Evolutionary conservation across 2,797 vertebrate genomes (phyloP), one percentile per base, ranked within the genome.

Genomic region (Aplochiton taeniatus): DNA sequence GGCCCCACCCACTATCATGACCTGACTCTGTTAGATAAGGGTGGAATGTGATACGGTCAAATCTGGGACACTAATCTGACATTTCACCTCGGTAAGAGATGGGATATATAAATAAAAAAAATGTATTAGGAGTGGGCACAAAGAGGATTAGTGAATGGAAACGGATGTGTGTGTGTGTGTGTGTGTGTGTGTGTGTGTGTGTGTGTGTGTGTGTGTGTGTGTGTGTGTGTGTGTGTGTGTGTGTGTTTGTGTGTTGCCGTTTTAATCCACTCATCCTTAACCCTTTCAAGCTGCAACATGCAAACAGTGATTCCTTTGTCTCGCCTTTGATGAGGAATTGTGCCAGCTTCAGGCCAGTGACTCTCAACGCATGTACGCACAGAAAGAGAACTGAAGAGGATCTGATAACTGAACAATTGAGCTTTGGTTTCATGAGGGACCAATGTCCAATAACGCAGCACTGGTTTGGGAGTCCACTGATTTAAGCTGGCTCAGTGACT

Each of bases 71-170:
- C 88, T 92, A 92, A 92, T 93, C 89, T 91, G 91, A 90, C 92
- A 91, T 92, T 92, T 93, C 86, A 90, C 90, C 90, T 91, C 85
- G 41, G 78, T 74, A 78, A 88, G 84, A 85, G 89, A 93, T 92
- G 86, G 84, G 69, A 89, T 85, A 92, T 89, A 92, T 91, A 92
- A 87, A 91, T 91, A 91, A 92, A 88, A 87, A 91, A 91, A 91
- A 90, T 63, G 82, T 90, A 91, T 92, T 91, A 90, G 85, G 83
- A 92, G 87, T 89, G 89, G 85, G 82, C 80, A 83, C 85, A 92
- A 92, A 92, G 91, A 92, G 89, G 92, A 93, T 93, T 93, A 91
- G 67, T 79, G 85, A 85, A 90, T 91, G 85, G 87, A 90, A 93
- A 91, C 86, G 84, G 90, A 91, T 91, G 90, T 91, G 90, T n/a